phyloP scores from a whole-genome alignment of 2,888 invertebrate genomes.

The Stenchaetothrips biformis region DNA sequence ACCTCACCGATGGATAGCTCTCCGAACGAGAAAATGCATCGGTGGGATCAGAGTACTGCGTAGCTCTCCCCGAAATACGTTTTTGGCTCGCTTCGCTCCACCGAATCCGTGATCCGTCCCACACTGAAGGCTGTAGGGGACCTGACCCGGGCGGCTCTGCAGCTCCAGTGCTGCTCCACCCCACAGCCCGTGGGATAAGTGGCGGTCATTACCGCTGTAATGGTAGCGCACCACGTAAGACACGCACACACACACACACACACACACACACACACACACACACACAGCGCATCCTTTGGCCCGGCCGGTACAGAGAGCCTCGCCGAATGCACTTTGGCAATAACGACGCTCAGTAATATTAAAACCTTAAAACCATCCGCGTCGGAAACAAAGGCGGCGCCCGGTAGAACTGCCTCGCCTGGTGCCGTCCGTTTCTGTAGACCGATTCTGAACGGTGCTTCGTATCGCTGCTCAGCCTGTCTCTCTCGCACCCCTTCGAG shows the following conservation, averaged over 20 bases:
- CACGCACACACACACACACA: too few relatives aligned
- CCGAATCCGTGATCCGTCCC: neutral
- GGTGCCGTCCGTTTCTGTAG: too few relatives aligned
- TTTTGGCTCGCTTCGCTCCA: neutral
- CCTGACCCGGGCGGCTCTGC: neutral
- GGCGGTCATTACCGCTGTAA: slow-evolving; percentile 11
- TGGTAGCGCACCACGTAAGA: neutral
- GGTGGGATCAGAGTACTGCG: too few relatives aligned
- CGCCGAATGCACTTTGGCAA: neutral
- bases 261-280: too few relatives aligned
- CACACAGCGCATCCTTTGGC: neutral
- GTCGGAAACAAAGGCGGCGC: too few relatives aligned
- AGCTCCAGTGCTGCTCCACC: neutral
- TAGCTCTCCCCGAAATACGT: neutral
- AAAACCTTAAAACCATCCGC: too few relatives aligned
- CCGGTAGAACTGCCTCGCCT: too few relatives aligned
- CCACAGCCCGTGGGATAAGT: neutral
- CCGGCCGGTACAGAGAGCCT: neutral
- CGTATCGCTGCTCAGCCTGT: too few relatives aligned
- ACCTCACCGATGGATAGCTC: too few relatives aligned
- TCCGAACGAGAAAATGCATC: too few relatives aligned
- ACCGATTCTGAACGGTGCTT: too few relatives aligned
- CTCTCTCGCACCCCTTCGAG: too few relatives aligned
- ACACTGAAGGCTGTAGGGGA: neutral
- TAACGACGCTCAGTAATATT: neutral